Conservation (phyloP, 2,888 invertebrate species). For the Hyppa rectilinea region DNA sequence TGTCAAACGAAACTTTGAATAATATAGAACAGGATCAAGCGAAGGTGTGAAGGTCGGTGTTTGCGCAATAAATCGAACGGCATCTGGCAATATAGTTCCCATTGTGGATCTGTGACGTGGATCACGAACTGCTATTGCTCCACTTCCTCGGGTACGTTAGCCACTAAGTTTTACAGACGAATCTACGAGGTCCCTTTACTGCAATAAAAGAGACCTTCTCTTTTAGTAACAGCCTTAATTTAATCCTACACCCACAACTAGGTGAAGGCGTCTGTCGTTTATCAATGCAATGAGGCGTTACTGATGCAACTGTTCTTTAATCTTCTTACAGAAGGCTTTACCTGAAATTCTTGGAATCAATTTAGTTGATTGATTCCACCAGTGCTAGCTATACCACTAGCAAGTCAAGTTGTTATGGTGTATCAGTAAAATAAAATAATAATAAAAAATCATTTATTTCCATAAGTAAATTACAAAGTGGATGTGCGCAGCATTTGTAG, state of each 20-base stretch:
- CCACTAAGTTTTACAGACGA: slow-evolving; percentile 58
- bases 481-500: too few species aligned
- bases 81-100: slow-evolving; percentile 79
- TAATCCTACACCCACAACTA: slow-evolving; percentile 65
- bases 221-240: slow-evolving; percentile 63
- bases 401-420: neutral
- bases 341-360: slow-evolving; percentile 1
- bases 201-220: slow-evolving; percentile 66
- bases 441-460: too few species aligned
- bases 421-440: too few species aligned
- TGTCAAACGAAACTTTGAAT: slow-evolving; percentile 50
- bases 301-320: slow-evolving; percentile 57
- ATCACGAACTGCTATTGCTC: slow-evolving; percentile 80
- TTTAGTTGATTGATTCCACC: slow-evolving; percentile 2
- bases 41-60: slow-evolving; percentile 78
- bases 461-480: too few species aligned
- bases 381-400: neutral
- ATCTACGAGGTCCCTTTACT: slow-evolving; percentile 66
- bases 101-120: slow-evolving; percentile 79
- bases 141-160: slow-evolving; percentile 71
- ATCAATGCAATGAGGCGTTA: slow-evolving; percentile 61
- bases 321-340: slow-evolving; percentile 33
- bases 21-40: slow-evolving; percentile 75
- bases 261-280: slow-evolving; percentile 66
- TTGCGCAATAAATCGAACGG: slow-evolving; percentile 81